Base-by-base conservation (phyloP, 2,888 invertebrate species). In the Scrobipalpa costella region DNA sequence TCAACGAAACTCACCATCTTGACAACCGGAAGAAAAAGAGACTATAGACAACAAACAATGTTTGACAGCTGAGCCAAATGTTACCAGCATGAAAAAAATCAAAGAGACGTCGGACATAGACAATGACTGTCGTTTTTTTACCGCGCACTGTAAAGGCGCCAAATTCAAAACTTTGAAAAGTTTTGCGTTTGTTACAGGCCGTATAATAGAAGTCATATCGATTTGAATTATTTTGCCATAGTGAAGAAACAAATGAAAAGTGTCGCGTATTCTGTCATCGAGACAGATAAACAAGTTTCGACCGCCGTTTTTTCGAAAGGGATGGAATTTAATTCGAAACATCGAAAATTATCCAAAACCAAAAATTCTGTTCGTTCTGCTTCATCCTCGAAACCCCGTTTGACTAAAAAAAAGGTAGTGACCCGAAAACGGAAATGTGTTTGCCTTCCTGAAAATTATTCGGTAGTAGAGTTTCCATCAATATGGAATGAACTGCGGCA, bases 401-500 rank as follows among this genome's bases (percentile, higher is more conserved):
- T 86, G 72, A 76, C 79, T 73, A 91, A 88, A 84, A 91, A 84
- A 79, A 88, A 87, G 81, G 85, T 79, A 68, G 80, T 88, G 66
- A 81, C 85, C 68, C 84, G 88, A 70, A 90, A 87, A 82, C 83
- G 92, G 75, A 93, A 92, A 88, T 94, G 94, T 84, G 92, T 93
- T 73, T 94, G 94, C 80, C 86, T 93, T 67, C 93, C 94, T 70
- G 92, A 92, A 82, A 90, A 92, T 83, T 91, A 92, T 78, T 92
- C 92, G 68, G 85, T 92, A 69, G 92, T 93, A 68, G 93, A 94
- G 78, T 94, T 94, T 79, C 94, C 94, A 64, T 82, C 92, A 57
- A 93, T 94, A 75, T 95, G 94, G 94, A 93, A 93, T 76, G 94
- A 95, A 81, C 85, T 95, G 69, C 92, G 94, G 72, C 88, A 88